Percentiles rank a stretch among this genome's conserved stretches.
These are phyloP conservation scores for Calameuta filiformis DNA, from an alignment of 2,888 invertebrate genomes.

Conservation along the genomic window DNA sequence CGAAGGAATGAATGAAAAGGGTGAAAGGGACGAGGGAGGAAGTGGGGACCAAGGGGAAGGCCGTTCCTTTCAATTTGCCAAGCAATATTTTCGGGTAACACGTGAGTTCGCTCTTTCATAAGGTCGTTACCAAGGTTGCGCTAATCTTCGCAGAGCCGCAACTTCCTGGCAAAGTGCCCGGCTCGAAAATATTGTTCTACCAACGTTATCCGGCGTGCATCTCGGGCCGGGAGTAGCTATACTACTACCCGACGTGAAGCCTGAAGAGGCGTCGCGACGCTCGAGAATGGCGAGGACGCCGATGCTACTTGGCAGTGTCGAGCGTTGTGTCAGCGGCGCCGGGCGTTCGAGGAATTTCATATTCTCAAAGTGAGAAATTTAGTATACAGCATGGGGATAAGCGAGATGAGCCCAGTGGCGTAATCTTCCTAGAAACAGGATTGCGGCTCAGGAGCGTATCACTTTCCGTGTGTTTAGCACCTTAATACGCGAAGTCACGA, in stretches of 20 bases:
- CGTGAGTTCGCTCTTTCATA: constrained; percentile 52
- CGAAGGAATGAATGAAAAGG: constrained; percentile 36
- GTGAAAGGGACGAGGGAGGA: constrained; percentile 33
- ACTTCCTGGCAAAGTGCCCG: constrained; percentile 52
- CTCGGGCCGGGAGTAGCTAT: constrained; percentile 16
- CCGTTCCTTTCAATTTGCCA: constrained; percentile 54
- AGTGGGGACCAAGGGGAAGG: constrained; percentile 12
- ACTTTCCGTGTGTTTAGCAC: not conserved
- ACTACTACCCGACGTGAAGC: not conserved
- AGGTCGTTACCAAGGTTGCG: constrained; percentile 54
- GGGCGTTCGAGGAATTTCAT: constrained; percentile 42
- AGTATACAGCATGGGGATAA: constrained; percentile 29
- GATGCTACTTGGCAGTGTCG: constrained; percentile 3
- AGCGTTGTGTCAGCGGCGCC: constrained; percentile 15
- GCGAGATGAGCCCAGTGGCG: constrained; percentile 16
- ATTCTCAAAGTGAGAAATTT: constrained; percentile 50
- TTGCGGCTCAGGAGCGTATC: constrained; percentile 11
- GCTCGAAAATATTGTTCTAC: constrained; percentile 48
- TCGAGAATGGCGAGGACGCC: not conserved
- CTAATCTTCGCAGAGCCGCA: constrained; percentile 53
- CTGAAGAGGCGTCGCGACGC: not conserved
- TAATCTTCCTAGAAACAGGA: not conserved
- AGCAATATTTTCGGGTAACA: constrained; percentile 50
- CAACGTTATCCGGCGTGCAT: constrained; percentile 44
- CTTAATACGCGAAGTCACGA: constrained; percentile 14